These are phyloP conservation scores for Himalopsyche japonica DNA, from an alignment of 2,888 invertebrate species.

Conservation along the genomic window DNA sequence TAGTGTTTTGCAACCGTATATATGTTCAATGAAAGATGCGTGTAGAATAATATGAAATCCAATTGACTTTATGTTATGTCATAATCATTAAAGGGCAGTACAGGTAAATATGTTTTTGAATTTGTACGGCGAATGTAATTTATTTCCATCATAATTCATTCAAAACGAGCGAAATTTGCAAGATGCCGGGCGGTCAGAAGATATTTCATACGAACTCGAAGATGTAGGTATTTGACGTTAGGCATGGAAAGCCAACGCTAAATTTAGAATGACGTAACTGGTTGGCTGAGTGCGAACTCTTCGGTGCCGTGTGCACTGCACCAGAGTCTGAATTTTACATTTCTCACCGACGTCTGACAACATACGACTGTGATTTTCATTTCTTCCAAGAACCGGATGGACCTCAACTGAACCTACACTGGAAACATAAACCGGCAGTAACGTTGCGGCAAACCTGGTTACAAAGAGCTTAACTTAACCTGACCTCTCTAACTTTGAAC, in stretches of 20 bases:
- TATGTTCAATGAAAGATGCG: too few relatives aligned
- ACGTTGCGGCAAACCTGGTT: not conserved
- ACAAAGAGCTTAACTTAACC: not conserved
- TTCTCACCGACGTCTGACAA: not conserved
- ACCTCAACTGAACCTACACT: not conserved
- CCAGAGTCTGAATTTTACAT: not conserved
- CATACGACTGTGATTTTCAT: not conserved
- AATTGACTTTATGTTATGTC: too few relatives aligned
- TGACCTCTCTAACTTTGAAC: not conserved
- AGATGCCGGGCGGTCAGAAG: not conserved
- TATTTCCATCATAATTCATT: not conserved
- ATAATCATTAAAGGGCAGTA: not conserved
- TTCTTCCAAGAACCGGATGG: not conserved
- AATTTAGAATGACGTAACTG: conserved; percentile 38
- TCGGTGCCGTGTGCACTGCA: conserved; percentile 36
- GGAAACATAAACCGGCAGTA: not conserved
- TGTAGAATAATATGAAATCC: too few relatives aligned
- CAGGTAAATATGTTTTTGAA: not conserved
- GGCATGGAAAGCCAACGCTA: conserved; percentile 11
- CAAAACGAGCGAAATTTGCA: not conserved
- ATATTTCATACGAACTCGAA: conserved; percentile 45
- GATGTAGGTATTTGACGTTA: not conserved
- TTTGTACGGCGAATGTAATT: not conserved
- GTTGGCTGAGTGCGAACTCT: not conserved
- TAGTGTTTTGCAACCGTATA: too few relatives aligned